A percentile compares a stretch with the other conserved stretches of the same genome.
Evolutionary conservation across 92 coral and sea anemone species (phyloP).

Genomic region (Muricea muricata): DNA sequence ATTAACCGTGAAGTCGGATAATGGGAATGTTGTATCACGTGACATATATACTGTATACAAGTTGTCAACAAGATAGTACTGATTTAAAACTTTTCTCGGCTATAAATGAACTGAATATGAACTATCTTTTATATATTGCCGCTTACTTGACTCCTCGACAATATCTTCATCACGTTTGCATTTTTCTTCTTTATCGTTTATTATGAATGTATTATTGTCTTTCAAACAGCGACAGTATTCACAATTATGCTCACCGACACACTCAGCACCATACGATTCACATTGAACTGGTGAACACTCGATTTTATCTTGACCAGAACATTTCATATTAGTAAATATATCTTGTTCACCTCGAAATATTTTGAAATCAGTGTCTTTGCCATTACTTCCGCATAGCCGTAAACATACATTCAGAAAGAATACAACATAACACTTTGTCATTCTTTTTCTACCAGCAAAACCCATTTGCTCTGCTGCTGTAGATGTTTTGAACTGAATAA

Average conservation of each 20-base stretch:
- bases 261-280: background rate
- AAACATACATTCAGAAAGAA: background rate
- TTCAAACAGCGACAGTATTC: background rate
- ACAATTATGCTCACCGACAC: background rate
- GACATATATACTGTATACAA: no score
- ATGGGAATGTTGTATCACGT: no score
- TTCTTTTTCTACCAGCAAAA: background rate
- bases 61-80: no score
- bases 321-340: slow-evolving; percentile 2
- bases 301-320: background rate
- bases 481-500: no score
- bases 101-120: no score
- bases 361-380: background rate
- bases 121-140: no score
- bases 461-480: background rate
- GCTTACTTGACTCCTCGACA: slow-evolving; percentile 19
- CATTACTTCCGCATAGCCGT: background rate
- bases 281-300: background rate
- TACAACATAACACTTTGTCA: background rate
- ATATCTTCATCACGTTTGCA: background rate
- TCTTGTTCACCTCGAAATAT: background rate
- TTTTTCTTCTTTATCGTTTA: background rate
- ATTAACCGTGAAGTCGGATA: no score
- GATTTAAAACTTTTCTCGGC: no score
- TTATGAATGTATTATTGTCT: background rate